Evolutionary conservation across 2,113 vertebrate genomes (phyloP).

Genomic region (Trogon melanurus): DNA sequence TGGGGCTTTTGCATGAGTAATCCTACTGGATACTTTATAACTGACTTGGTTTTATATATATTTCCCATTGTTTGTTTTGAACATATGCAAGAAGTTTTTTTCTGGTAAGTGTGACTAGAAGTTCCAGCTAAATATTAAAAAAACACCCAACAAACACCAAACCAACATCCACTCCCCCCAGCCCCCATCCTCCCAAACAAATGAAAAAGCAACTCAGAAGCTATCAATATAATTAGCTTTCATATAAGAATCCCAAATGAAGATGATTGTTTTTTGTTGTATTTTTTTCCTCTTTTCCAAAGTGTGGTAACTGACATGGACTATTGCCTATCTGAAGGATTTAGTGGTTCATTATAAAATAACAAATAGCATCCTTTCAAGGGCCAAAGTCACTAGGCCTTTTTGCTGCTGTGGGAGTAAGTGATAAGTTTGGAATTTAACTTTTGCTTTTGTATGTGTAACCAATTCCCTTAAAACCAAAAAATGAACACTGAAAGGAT

Average conservation of each 20-base stretch:
- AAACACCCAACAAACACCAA: not conserved
- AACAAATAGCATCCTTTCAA: not conserved
- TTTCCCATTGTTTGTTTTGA: not conserved
- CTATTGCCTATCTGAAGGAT: not conserved
- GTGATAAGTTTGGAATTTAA: not conserved
- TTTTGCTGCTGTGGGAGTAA: not conserved
- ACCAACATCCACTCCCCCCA: too few species aligned
- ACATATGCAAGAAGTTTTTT: not conserved
- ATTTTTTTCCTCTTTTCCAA: not conserved
- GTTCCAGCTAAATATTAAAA: not conserved
- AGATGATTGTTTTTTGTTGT: not conserved
- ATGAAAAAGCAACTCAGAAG: not conserved
- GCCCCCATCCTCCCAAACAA: not conserved
- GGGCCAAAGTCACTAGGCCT: not conserved
- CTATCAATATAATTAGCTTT: not conserved
- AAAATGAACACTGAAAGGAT: not conserved
- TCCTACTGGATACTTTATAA: accelerated
- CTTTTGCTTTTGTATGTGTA: not conserved
- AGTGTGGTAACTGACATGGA: not conserved
- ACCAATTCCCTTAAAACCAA: not conserved
- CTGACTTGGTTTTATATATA: not conserved
- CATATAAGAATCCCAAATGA: not conserved
- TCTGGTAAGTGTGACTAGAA: not conserved
- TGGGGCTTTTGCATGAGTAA: not conserved
- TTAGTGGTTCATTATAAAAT: not conserved